Conservation (phyloP, 2,113 vertebrate species). For the Labeo catla region DNA sequence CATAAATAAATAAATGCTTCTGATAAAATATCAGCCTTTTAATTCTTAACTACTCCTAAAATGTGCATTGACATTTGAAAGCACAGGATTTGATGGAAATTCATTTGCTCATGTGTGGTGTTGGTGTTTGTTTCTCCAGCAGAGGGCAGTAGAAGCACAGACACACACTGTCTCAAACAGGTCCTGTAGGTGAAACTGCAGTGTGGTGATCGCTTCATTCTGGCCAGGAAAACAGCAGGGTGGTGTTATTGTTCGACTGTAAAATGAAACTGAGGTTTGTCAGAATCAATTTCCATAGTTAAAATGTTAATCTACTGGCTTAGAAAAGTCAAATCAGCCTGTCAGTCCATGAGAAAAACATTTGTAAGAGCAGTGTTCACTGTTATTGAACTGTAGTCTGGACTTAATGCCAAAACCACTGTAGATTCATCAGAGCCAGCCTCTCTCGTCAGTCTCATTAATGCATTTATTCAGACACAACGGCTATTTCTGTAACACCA, state of each 20-base stretch:
- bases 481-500: background rate
- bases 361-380: background rate
- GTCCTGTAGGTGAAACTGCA: background rate
- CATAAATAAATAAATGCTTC: no score
- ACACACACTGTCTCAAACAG: background rate
- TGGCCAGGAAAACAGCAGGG: slow-evolving; percentile 50
- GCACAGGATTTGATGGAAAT: background rate
- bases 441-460: background rate
- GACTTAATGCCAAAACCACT: background rate
- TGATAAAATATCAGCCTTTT: background rate
- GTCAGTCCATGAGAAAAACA: slow-evolving; percentile 64
- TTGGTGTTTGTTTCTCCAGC: slow-evolving; percentile 29
- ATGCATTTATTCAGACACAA: background rate
- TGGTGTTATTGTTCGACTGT: slow-evolving; percentile 48
- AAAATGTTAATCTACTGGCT: background rate
- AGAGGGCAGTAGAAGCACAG: slow-evolving; percentile 51
- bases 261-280: background rate
- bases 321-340: slow-evolving; percentile 61
- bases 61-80: background rate
- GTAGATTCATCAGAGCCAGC: background rate
- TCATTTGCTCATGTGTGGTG: background rate
- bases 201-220: background rate
- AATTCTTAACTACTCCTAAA: background rate
- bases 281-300: background rate
- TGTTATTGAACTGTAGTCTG: background rate